These are phyloP conservation scores for Melieria omissa DNA, from an alignment of 2,888 invertebrate species.

Conservation along the genomic window DNA sequence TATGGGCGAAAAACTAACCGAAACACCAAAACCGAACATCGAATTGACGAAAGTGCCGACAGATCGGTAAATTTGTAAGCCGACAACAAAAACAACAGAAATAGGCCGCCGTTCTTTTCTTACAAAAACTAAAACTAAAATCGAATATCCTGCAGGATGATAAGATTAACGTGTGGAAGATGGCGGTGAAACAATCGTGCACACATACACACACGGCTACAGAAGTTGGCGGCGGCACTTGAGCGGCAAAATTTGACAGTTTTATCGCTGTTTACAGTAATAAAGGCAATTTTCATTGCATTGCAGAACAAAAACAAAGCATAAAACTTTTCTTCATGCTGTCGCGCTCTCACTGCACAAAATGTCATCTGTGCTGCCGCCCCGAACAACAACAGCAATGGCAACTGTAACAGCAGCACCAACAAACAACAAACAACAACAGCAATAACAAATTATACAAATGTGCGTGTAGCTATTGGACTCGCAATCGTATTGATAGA, in stretches of 20 bases:
- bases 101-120: background rate
- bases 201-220: slow-evolving; percentile 9
- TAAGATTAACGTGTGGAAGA: background rate
- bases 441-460: slow-evolving; percentile 15
- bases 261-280: slow-evolving; percentile 51
- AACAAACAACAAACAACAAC: background rate
- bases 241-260: slow-evolving; percentile 41
- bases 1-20: slow-evolving; percentile 36
- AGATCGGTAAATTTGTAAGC: slow-evolving; percentile 11
- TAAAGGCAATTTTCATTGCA: slow-evolving; percentile 44
- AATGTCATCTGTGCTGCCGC: background rate
- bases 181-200: background rate
- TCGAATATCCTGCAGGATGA: background rate
- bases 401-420: background rate
- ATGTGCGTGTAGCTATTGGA: background rate
- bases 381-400: background rate
- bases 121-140: too few relatives aligned
- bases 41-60: background rate
- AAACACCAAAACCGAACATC: slow-evolving; percentile 6
- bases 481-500: slow-evolving; percentile 11
- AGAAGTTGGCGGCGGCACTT: background rate
- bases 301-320: slow-evolving; percentile 40
- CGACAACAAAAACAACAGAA: slow-evolving; percentile 9
- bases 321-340: background rate
- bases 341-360: background rate